phyloP scores from a whole-genome alignment of 2,113 vertebrate species.

The Malurus alboscapulatus region DNA sequence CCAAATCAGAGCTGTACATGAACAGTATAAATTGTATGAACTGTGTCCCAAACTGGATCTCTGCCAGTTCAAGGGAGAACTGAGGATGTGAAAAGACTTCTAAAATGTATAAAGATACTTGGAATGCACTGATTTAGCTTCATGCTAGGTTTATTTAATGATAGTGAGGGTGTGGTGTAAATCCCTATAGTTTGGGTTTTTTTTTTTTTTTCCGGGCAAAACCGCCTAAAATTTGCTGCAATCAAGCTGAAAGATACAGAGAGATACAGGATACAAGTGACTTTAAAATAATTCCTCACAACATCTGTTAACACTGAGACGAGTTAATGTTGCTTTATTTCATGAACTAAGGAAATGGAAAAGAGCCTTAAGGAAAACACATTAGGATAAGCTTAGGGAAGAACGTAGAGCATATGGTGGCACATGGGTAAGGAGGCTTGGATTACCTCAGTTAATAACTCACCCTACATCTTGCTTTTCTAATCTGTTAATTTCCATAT shows the following conservation, averaged over 20 bases:
- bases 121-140: conserved; percentile 8
- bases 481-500: conserved; percentile 59
- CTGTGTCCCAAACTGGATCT: conserved; percentile 13
- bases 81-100: background rate
- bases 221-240: background rate
- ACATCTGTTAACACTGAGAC: conserved; percentile 66
- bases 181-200: background rate
- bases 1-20: background rate
- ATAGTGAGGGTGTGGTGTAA: background rate
- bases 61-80: conserved; percentile 1
- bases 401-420: background rate
- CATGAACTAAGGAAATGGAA: conserved; percentile 65
- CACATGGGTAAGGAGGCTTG: background rate
- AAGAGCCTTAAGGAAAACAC: conserved; percentile 67
- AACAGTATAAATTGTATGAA: background rate
- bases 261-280: conserved; percentile 44
- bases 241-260: background rate
- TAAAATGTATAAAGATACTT: conserved; percentile 27
- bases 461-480: conserved; percentile 26
- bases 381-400: conserved; percentile 52
- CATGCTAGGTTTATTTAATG: conserved; percentile 8
- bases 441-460: conserved; percentile 19
- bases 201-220: background rate
- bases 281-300: conserved; percentile 35
- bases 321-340: conserved; percentile 65